Base-by-base conservation (phyloP, 2,797 vertebrate species). In the Saguinus oedipus region DNA sequence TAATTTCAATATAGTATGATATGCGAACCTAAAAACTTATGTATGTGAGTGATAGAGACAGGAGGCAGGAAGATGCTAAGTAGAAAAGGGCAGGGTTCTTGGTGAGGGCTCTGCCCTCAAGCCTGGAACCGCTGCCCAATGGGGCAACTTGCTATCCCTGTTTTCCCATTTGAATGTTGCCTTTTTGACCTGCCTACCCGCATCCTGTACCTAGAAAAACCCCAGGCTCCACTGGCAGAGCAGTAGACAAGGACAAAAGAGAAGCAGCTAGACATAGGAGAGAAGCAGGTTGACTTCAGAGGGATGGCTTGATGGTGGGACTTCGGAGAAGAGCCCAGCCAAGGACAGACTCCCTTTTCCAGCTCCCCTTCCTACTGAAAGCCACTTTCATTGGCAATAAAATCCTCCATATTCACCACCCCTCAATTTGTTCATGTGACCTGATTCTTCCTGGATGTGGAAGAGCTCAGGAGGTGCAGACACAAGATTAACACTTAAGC, bases 141-240 rank as follows among this genome's bases (percentile, higher is more conserved):
- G 61, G 15, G 30, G n/a, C 30, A n/a, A 17, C 61, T 68, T 68
- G 61, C 33, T n/a, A n/a, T 68, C 61, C 7, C 61, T 8, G 7
- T n/a, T 68, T 68, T n/a, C 30, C 1, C 0, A 0, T 33, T 68
- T 68, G 3, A n/a, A 15, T n/a, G 30, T n/a, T 68, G 61, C 30
- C 30, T n/a, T 68, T 68, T n/a, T 68, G 61, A 33, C 15, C 61
- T 19, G 61, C 61, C 61, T 4, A 17, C 30, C 61, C 61, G 7
- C 61, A 68, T 17, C 7, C 30, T 68, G 30, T 33, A 68, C 30
- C 61, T 33, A 68, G 15, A 33, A 64, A 64, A 33, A 8, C 14
- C 61, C 30, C 61, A 64, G 61, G 7, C 15, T 68, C 30, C 61
- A 68, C 15, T n/a, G 30, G 61, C 61, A n/a, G 15, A 68, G 15